A percentile compares a stretch with the other conserved stretches of the same genome.
These are phyloP conservation scores for Tragelaphus strepsiceros DNA, from an alignment of 2,113 vertebrate species.

Conservation along the genomic window DNA sequence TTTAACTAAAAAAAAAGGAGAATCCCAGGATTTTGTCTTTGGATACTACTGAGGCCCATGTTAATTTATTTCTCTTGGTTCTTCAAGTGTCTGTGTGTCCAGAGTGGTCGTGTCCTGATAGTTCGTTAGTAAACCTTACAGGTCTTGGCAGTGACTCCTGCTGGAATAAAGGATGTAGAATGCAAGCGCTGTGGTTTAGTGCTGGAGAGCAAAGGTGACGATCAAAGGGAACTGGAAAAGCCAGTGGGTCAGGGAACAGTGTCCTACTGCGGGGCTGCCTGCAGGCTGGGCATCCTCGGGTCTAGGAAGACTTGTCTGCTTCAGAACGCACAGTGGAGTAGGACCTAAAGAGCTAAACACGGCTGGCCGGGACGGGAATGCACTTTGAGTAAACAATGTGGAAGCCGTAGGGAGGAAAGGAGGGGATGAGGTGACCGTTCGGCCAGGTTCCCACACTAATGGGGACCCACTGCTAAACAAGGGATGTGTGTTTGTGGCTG, in stretches of 20 bases:
- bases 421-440: fast-evolving
- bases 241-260: fast-evolving
- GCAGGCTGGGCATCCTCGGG: fast-evolving
- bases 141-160: background rate
- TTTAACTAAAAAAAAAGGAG: background rate
- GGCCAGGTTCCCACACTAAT: fast-evolving
- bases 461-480: fast-evolving
- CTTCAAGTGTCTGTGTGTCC: background rate
- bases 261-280: fast-evolving
- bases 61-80: background rate
- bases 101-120: background rate
- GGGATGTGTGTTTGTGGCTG: background rate
- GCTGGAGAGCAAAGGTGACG: background rate
- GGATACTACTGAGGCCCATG: no score
- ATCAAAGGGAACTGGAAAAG: background rate
- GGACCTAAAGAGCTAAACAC: background rate
- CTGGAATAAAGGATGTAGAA: background rate
- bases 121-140: background rate
- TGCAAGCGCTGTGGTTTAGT: fast-evolving
- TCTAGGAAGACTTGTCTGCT: background rate
- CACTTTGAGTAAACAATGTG: fast-evolving
- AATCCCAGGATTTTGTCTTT: background rate
- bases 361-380: background rate
- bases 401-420: no score
- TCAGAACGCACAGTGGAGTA: no score